Percentiles rank a stretch among this genome's conserved stretches.
phyloP scores from a whole-genome alignment of 1,140 invertebrate species.

The Camponotus floridanus region DNA sequence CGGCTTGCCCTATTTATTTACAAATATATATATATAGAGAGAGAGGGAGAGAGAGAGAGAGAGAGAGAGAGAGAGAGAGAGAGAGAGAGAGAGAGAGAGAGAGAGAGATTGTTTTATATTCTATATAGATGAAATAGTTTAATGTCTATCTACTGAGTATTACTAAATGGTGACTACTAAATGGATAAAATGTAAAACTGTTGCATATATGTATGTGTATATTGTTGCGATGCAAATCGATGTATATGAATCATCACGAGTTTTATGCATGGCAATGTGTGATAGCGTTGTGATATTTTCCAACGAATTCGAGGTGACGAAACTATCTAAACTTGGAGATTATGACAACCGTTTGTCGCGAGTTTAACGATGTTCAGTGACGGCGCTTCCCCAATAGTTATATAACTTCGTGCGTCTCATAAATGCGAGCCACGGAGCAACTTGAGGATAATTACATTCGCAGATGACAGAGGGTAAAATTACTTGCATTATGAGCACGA shows the following conservation, averaged over 20 bases:
- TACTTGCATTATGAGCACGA: slow-evolving; percentile 69
- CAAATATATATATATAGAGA: too few relatives aligned
- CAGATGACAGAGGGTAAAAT: slow-evolving; percentile 71
- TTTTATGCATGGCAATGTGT: slow-evolving; percentile 33
- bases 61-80: too few relatives aligned
- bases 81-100: too few relatives aligned
- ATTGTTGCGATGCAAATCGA: background rate
- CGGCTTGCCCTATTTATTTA: too few relatives aligned
- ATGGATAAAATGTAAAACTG: background rate
- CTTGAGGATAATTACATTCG: slow-evolving; percentile 69
- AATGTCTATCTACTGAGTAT: background rate
- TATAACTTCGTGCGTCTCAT: slow-evolving; percentile 68
- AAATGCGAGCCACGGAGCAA: slow-evolving; percentile 65
- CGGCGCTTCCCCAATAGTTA: slow-evolving; percentile 68
- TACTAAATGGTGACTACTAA: background rate
- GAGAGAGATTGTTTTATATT: background rate
- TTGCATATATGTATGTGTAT: background rate
- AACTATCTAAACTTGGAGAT: slow-evolving; percentile 74
- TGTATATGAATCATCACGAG: background rate
- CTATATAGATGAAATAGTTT: slow-evolving; percentile 18
- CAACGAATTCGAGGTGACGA: slow-evolving; percentile 53
- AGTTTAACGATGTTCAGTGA: slow-evolving; percentile 71
- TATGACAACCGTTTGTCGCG: slow-evolving; percentile 66
- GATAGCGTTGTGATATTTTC: slow-evolving; percentile 61
- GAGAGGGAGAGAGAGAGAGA: too few relatives aligned